phyloP scores from a whole-genome alignment of 2,797 vertebrate genomes.

The Spinibarbus caldwelli region DNA sequence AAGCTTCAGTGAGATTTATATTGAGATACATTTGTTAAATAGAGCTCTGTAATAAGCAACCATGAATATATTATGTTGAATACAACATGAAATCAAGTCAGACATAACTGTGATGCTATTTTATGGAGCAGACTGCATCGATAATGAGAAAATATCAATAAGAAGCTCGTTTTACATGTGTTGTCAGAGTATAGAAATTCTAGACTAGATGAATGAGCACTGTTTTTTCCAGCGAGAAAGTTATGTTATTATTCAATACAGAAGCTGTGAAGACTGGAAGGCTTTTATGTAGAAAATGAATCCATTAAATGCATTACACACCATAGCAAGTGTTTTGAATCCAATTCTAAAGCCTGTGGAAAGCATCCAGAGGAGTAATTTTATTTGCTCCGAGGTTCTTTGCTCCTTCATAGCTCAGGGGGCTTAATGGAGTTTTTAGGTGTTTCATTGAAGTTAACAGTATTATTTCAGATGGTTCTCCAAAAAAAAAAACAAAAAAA shows the following conservation, averaged over 20 bases:
- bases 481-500: too few relatives aligned
- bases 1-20: neutral
- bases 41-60: neutral
- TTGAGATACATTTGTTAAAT: neutral
- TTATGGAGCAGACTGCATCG: neutral
- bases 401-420: neutral
- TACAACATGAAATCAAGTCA: neutral
- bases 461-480: neutral
- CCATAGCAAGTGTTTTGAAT: neutral
- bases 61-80: neutral
- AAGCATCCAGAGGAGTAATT: neutral
- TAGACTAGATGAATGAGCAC: neutral
- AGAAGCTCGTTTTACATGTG: slow-evolving; percentile 9
- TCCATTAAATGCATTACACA: slow-evolving; percentile 7
- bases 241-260: neutral
- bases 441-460: neutral
- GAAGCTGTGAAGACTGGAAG: neutral
- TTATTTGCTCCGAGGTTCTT: neutral
- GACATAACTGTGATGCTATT: neutral
- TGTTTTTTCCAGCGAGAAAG: neutral
- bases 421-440: neutral
- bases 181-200: slow-evolving; percentile 19
- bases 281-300: slow-evolving; percentile 13
- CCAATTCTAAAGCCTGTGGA: neutral
- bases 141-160: neutral